Evolutionary conservation across 2,888 invertebrate genomes (phyloP), one percentile per base, ranked within the genome.

Genomic region (Falcaria lacertinaria): DNA sequence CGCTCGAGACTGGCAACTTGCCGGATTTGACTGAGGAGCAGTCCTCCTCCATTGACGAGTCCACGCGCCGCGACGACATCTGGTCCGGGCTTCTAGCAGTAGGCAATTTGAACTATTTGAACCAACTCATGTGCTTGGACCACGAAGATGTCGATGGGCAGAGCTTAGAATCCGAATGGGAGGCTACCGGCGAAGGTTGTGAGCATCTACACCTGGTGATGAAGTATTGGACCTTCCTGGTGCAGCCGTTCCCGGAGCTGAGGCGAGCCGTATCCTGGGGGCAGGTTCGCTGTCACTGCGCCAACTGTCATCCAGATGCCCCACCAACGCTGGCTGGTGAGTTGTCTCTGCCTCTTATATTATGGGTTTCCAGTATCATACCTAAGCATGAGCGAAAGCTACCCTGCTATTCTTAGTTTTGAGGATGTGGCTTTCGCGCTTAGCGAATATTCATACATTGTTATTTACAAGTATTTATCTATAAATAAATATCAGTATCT

Each of bases 21-120:
- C 86, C 87, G 0, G 87, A 87, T 50, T 50, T 86, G 17, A 77
- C 80, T 1, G 86, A 87, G 33, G 87, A 86, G 43, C 83, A 77
- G 41, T 83, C 84, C 0, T 78, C 83, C 0, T 84, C 85, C 0
- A 60, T 80, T 1, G 85, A 86, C 37, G 84, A 85, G 11, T 84
- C 86, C 1, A 81, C 81, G 0, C 76, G 81, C 8, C 76, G 79
- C 0, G 84, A 83, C 36, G 86, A 85, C 32, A 52, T 71, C 32
- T 80, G 70, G 67, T 54, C 70, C 0, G 81, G 80, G 15, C 59
- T 73, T 0, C 48, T 81, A 14, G 64, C 80, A 0, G 51, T 67
- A 0, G 85, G 83, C 41, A 81, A 84, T 43, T 54, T 85, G 39
- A 69, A 74, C 38, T 86, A 87, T 47, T 46, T 87, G 32, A 79